phyloP scores from a whole-genome alignment of 2,888 invertebrate genomes.

The Micoletzkya japonica region DNA sequence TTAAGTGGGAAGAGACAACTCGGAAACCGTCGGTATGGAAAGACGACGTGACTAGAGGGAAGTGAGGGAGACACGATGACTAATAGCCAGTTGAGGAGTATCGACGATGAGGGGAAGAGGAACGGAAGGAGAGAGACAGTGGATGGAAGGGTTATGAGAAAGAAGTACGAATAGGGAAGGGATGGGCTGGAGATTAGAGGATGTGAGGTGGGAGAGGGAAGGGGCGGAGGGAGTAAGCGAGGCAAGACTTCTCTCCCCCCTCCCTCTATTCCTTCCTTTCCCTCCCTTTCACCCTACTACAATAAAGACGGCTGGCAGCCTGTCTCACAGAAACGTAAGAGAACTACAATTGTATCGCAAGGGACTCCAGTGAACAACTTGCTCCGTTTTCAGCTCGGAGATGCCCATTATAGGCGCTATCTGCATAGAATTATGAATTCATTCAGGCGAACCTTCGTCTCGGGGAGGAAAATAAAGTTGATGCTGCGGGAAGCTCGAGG shows the following conservation, averaged over 20 bases:
- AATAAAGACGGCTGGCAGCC: no score
- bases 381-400: no score
- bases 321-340: no score
- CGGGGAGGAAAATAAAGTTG: no score
- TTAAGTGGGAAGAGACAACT: background rate
- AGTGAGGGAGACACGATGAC: background rate
- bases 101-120: conserved; percentile 2
- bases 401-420: no score
- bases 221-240: conserved; percentile 5
- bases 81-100: conserved; percentile 6
- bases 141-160: conserved; percentile 6
- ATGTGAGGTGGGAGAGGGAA: background rate
- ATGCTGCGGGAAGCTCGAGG: no score
- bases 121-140: conserved; percentile 2
- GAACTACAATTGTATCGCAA: no score
- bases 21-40: background rate
- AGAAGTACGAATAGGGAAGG: background rate
- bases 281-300: no score
- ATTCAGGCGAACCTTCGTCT: no score
- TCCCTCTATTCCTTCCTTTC: no score
- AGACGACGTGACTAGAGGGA: conserved; percentile 1
- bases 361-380: no score
- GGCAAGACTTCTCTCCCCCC: background rate
- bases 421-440: no score
- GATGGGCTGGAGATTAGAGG: background rate